Base-by-base conservation (phyloP, 1,140 invertebrate species). In the Phymastichus coffea region DNA sequence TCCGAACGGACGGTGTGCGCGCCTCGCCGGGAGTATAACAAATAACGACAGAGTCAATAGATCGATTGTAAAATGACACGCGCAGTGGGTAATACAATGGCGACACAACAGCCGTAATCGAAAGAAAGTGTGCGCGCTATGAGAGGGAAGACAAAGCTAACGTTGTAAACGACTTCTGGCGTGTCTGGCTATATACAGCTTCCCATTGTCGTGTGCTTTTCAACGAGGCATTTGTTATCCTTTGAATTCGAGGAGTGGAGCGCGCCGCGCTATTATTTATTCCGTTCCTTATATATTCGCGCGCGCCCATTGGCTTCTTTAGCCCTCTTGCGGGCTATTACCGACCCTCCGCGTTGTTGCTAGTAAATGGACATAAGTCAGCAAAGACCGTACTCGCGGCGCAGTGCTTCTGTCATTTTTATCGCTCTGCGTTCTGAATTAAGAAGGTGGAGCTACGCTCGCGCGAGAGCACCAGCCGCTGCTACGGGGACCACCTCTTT, bases 351-450 rank as follows among this genome's bases (percentile, higher is more conserved):
- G 68, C 71, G 74, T 76, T 75, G 74, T 76, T 10, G 40, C 72
- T 76, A 74, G 73, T 74, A 79, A 77, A 78, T 72, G 73, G 76
- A 77, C 75, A 79, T 79, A 78, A 79, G 77, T 78, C 75, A 79
- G 70, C 68, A 63, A 68, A 64, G 1, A 40, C 4, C 10, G n/a
- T 4, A 8, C 4, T 4, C 17, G 67, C 63, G 69, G 74, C 76
- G 74, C 71, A 75, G 73, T 79, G 77, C 72, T 71, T 73, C 69
- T 79, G 77, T 79, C 77, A 78, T 78, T 79, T 79, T 79, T 79
- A 79, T 79, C 74, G 75, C 75, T 72, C 74, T n/a, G n/a, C 74
- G 69, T 68, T 61, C 70, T 77, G 76, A 77, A 79, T 78, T 78
- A 79, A 78, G 75, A 78, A 79, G 76, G 74, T 76, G 75, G 75